Conservation (phyloP, 2,113 vertebrate species). For the Brachyhypopomus occidentalis region DNA sequence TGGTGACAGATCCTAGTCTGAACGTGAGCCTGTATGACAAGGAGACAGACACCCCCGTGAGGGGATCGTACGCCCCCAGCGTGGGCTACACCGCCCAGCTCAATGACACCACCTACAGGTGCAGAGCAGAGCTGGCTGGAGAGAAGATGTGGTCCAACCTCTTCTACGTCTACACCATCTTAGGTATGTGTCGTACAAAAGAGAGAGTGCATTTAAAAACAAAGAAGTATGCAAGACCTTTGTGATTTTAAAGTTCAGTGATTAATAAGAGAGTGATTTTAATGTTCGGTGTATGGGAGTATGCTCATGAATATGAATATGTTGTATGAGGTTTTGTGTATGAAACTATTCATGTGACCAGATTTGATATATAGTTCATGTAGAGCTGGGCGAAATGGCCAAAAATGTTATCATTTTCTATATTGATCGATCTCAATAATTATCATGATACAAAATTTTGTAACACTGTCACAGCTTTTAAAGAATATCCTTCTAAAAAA, state of each 20-base stretch:
- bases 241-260: background rate
- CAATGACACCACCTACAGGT: conserved; percentile 87
- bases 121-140: conserved; percentile 80
- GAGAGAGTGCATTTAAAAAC: background rate
- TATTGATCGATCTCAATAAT: too few relatives aligned
- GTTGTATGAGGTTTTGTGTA: too few relatives aligned
- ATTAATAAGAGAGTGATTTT: too few relatives aligned
- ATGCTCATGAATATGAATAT: too few relatives aligned
- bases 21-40: conserved; percentile 85
- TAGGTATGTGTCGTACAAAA: conserved; percentile 70
- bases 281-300: too few relatives aligned
- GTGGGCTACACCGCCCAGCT: conserved; percentile 84
- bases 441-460: too few relatives aligned
- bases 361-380: too few relatives aligned
- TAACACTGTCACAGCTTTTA: too few relatives aligned
- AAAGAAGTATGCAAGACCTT: background rate
- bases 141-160: conserved; percentile 78
- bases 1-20: conserved; percentile 86
- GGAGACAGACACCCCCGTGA: conserved; percentile 72
- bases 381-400: too few relatives aligned
- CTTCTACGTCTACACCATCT: conserved; percentile 83
- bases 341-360: too few relatives aligned
- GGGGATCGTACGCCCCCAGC: conserved; percentile 78
- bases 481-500: too few relatives aligned
- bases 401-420: too few relatives aligned